Evolutionary conservation across 2,888 invertebrate genomes (phyloP).

Genomic region (Macropis europaea): DNA sequence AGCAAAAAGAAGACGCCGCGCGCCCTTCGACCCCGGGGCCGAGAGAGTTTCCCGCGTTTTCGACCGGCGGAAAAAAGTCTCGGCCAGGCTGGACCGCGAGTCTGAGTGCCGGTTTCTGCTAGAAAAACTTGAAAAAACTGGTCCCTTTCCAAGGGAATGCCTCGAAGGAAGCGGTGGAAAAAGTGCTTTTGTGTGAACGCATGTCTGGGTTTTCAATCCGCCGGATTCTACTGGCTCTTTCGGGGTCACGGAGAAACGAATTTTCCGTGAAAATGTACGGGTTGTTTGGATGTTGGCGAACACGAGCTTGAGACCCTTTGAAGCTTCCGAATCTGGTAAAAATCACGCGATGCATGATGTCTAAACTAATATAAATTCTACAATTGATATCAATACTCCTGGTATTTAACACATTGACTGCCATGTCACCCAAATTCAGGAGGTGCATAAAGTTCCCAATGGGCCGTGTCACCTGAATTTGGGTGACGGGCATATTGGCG

Average conservation of each 20-base stretch:
- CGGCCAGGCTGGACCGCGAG: neutral
- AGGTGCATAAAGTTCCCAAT: no score
- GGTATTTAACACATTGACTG: no score
- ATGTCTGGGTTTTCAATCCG: neutral
- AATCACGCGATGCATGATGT: no score
- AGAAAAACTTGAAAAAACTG: neutral
- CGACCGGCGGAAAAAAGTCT: slow-evolving; percentile 13
- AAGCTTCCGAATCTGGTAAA: no score
- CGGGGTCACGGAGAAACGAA: neutral
- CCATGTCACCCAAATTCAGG: no score
- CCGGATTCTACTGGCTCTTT: neutral
- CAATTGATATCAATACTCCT: no score
- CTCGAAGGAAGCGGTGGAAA: slow-evolving; percentile 3
- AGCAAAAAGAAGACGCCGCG: slow-evolving; percentile 7
- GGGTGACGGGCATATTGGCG: no score
- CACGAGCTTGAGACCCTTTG: no score
- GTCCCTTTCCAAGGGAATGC: neutral
- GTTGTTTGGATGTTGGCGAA: no score
- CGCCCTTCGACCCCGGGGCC: neutral
- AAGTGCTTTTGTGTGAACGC: neutral
- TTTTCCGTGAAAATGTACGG: no score
- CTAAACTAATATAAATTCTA: no score
- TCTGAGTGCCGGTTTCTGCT: neutral
- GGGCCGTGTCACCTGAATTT: no score
- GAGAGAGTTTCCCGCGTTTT: neutral